These are phyloP conservation scores for Megalops atlanticus DNA, from an alignment of 2,113 vertebrate species.

Conservation along the genomic window DNA sequence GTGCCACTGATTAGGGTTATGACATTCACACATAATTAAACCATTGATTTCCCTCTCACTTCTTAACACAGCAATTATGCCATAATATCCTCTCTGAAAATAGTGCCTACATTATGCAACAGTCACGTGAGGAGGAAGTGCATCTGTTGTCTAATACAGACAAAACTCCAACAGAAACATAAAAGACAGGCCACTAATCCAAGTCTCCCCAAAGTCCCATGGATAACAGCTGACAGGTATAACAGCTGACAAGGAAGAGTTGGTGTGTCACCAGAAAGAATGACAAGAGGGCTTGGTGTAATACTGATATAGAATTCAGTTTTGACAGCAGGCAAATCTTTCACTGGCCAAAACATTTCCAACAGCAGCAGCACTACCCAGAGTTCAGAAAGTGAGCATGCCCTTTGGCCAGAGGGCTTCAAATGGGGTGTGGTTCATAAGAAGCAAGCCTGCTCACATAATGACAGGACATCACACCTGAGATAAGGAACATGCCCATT, in stretches of 20 bases:
- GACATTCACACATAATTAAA: slow-evolving; percentile 10
- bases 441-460: slow-evolving; percentile 5
- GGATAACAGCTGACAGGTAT: background rate
- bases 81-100: background rate
- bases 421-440: slow-evolving; percentile 14
- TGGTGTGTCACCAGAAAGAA: background rate
- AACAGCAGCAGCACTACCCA: slow-evolving; percentile 22
- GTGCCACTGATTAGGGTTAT: slow-evolving; percentile 7
- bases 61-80: background rate
- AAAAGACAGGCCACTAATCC: background rate
- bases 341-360: slow-evolving; percentile 21
- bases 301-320: slow-evolving; percentile 23
- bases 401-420: background rate
- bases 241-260: background rate
- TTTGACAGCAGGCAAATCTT: slow-evolving; percentile 33
- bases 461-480: background rate
- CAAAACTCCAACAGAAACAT: background rate
- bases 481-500: background rate
- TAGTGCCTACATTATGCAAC: background rate
- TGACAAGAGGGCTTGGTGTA: slow-evolving; percentile 11
- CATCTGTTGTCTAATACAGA: background rate
- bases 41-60: background rate
- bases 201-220: background rate
- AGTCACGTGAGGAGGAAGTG: background rate
- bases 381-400: background rate